Conservation (phyloP, 2,888 invertebrate genomes). For the Cyclophora albipunctata region DNA sequence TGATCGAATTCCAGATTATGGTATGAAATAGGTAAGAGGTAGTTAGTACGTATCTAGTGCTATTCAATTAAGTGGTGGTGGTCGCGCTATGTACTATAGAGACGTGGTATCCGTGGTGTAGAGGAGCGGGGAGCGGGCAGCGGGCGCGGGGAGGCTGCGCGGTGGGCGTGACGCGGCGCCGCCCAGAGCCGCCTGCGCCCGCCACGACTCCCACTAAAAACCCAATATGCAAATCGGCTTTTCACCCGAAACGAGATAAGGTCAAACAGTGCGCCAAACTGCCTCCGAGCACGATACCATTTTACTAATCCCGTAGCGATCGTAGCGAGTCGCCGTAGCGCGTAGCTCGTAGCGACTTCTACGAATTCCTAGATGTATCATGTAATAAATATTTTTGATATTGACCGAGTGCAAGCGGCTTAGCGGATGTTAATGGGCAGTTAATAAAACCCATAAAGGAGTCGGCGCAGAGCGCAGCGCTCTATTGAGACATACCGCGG, state of each 20-base stretch:
- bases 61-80: no score
- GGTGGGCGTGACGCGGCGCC: slow-evolving; percentile 27
- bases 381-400: neutral
- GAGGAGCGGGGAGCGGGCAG: slow-evolving; percentile 1
- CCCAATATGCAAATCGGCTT: slow-evolving; percentile 29
- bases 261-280: slow-evolving; percentile 12
- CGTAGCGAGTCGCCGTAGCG: slow-evolving; percentile 1
- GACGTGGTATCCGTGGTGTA: no score
- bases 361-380: neutral
- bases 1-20: no score
- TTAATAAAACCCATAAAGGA: neutral
- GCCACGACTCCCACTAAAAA: neutral
- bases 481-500: neutral
- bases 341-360: neutral
- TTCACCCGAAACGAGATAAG: slow-evolving; percentile 19
- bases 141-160: slow-evolving; percentile 5
- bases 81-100: no score
- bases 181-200: slow-evolving; percentile 18
- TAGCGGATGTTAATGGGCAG: neutral
- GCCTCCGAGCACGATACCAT: slow-evolving; percentile 12
- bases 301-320: slow-evolving; percentile 24
- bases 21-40: no score
- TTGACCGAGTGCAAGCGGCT: neutral
- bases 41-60: no score
- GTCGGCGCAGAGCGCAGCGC: neutral